phyloP scores from a whole-genome alignment of 2,888 invertebrate species.

The Choristoneura rosaceana region DNA sequence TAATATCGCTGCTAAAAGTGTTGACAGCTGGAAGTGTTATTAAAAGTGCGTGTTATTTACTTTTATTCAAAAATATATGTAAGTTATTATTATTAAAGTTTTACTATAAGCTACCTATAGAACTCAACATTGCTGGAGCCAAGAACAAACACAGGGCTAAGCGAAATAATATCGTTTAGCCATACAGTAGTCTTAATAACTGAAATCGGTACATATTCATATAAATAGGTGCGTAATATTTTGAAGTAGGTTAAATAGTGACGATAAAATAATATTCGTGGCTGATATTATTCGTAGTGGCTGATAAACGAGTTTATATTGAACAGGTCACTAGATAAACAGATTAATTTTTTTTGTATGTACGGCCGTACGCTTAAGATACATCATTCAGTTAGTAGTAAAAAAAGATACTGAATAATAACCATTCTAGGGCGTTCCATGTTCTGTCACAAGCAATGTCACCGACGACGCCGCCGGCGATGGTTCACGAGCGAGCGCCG shows the following conservation, averaged over 20 bases:
- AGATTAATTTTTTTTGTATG: neutral
- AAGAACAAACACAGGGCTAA: neutral
- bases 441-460: neutral
- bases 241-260: neutral
- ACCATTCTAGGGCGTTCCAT: neutral
- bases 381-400: neutral
- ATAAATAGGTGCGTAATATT: too few relatives aligned
- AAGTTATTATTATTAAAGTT: constrained; percentile 4
- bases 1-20: constrained; percentile 3
- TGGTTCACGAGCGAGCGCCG: constrained; percentile 10
- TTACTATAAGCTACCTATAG: neutral
- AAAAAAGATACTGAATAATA: neutral
- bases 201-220: neutral
- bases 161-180: too few relatives aligned
- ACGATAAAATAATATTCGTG: neutral
- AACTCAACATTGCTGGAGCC: neutral
- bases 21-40: neutral
- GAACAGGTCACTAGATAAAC: neutral
- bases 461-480: constrained; percentile 17
- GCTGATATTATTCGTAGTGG: too few relatives aligned
- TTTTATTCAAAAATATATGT: constrained; percentile 11
- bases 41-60: neutral
- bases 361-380: neutral
- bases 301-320: neutral
- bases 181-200: neutral